These are phyloP conservation scores for Conomelus anceps DNA, from an alignment of 2,888 invertebrate species.

Conservation along the genomic window DNA sequence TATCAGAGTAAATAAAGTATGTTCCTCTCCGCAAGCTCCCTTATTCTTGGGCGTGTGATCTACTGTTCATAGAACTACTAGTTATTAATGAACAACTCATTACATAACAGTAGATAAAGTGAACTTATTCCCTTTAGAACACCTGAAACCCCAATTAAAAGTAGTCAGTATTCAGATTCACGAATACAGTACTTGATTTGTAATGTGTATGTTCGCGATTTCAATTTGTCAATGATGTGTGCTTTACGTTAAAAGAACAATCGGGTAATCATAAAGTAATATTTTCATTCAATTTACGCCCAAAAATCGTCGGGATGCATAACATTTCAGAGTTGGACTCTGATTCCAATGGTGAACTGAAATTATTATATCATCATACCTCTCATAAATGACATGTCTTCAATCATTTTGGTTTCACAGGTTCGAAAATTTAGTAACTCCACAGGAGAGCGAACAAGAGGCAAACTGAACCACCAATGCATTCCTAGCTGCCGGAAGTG, in stretches of 20 bases:
- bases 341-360: not conserved
- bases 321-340: not conserved
- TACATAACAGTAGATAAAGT: too few species aligned
- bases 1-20: too few species aligned
- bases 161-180: too few species aligned
- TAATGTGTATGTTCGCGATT: not conserved
- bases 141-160: too few species aligned
- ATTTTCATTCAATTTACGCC: not conserved
- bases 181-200: not conserved
- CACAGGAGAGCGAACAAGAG: too few species aligned
- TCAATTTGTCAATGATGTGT: not conserved
- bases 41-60: too few species aligned
- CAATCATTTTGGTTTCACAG: not conserved
- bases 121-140: too few species aligned
- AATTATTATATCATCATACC: not conserved
- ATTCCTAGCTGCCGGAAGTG: too few species aligned
- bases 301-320: not conserved
- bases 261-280: not conserved
- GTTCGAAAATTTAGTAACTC: not conserved
- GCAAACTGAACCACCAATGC: too few species aligned
- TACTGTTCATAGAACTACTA: too few species aligned
- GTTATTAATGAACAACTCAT: too few species aligned
- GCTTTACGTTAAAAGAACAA: not conserved
- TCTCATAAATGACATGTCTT: not conserved
- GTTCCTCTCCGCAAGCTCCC: too few species aligned